Evolutionary conservation across 2,888 invertebrate genomes (phyloP), one percentile per base, ranked within the genome.

Genomic region (Ashinkailepas kermadecensis): DNA sequence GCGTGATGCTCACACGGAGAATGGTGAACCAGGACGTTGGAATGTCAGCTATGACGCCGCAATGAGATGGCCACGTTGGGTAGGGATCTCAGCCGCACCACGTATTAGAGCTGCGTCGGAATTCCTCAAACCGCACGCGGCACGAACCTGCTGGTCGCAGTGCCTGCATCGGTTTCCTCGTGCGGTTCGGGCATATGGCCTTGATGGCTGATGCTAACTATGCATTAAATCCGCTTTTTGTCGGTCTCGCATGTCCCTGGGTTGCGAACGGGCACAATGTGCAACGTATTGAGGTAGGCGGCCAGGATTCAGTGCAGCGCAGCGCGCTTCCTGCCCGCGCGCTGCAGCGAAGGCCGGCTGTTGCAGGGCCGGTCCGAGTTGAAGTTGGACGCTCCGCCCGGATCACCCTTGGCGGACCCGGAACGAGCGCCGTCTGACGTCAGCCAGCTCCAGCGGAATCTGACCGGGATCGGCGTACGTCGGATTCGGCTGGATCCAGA

Each of bases 281-380:
- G 74, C 74, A 74, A 74, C 74, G 74, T 56, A 74, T 74, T 74
- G 74, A 74, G 74, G 74, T 74, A 74, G 74, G 74, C 74, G 74
- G 74, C 74, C 74, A 21, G 74, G 21, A 54, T 21, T 74, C 74
- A 74, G 74, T 74, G 56, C 74, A 56, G 54, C 54, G 74, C 74
- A 13, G 74, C 74, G 7, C 21, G 74, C 74, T 74, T 74, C 74
- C 74, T 74, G 74, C 70, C 70, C 18, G 39, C 54, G 21, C n/a
- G 67, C 23, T 56, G 39, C 21, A 56, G 18, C 56, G 74, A 74
- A 74, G 74, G 74, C 74, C 74, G 74, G 74, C 74, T n/a, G 67
- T 39, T 39, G 39, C 39, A 39, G 39, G 39, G 39, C 39, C 39
- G 39, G 39, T 39, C 39, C 39, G 39, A 39, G 39, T 39, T 39